Percentiles rank a stretch among this genome's conserved stretches.
These are phyloP conservation scores for Borostomias antarcticus DNA, from an alignment of 2,797 vertebrate species.

Conservation along the genomic window DNA sequence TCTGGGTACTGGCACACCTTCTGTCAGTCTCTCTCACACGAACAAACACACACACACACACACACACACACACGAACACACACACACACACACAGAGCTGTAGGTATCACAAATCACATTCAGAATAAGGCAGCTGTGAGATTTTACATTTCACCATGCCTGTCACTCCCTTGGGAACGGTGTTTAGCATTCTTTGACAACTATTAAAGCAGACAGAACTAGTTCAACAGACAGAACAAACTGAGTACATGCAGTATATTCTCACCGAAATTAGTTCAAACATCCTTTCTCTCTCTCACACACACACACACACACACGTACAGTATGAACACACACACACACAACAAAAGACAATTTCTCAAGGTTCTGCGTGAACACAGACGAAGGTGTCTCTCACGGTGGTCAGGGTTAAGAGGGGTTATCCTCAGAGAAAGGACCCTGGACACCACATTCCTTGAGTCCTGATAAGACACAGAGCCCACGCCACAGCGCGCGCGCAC, in stretches of 20 bases:
- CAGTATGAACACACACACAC: no score
- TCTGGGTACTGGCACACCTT: slow-evolving; percentile 47
- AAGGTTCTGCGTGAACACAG: not conserved
- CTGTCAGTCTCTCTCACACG: slow-evolving; percentile 28
- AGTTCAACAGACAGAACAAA: not conserved
- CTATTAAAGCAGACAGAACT: not conserved
- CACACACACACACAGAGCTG: slow-evolving; percentile 18
- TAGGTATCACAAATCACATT: slow-evolving; percentile 2
- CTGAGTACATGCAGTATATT: no score
- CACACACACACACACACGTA: slow-evolving; percentile 5
- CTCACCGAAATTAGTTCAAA: not conserved
- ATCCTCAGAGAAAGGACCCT: not conserved
- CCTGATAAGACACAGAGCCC: not conserved
- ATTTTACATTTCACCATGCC: not conserved
- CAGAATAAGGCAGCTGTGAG: not conserved
- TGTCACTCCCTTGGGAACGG: not conserved
- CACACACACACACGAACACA: no score
- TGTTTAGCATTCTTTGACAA: slow-evolving; percentile 2
- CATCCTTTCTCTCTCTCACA: not conserved
- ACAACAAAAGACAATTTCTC: not conserved
- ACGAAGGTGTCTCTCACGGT: not conserved
- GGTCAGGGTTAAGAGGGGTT: not conserved
- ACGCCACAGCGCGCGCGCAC: no score
- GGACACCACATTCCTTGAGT: not conserved
- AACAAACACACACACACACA: slow-evolving; percentile 14